These are phyloP conservation scores for Sialia sialis DNA, from an alignment of 2,113 vertebrate species.

Conservation along the genomic window DNA sequence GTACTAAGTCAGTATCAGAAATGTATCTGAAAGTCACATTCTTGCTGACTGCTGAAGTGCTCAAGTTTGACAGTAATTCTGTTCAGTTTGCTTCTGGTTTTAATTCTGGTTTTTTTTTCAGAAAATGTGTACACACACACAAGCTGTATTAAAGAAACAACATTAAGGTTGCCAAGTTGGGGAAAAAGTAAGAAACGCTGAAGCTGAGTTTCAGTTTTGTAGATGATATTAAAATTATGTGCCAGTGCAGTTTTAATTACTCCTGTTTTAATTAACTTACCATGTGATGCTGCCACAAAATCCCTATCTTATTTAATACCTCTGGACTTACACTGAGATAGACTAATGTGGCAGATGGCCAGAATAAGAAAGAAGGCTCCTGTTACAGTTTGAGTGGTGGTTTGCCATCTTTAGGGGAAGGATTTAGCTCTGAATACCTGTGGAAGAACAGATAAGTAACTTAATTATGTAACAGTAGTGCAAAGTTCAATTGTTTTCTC, in stretches of 20 bases:
- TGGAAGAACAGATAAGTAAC: background rate
- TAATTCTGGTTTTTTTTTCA: background rate
- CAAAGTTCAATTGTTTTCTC: background rate
- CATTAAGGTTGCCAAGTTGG: background rate
- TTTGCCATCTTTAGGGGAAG: background rate
- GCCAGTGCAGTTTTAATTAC: background rate
- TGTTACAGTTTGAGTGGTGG: background rate
- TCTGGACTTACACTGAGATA: background rate
- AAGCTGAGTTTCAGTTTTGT: background rate
- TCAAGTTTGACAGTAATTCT: background rate
- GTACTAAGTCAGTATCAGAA: background rate
- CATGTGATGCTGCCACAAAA: background rate
- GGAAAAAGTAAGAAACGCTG: background rate
- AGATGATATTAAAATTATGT: background rate
- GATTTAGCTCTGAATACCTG: background rate
- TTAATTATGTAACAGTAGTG: background rate
- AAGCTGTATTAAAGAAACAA: background rate
- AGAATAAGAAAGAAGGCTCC: background rate
- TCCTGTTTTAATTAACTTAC: background rate
- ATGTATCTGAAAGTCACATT: background rate
- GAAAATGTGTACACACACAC: accelerated
- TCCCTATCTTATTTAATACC: background rate
- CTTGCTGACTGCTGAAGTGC: background rate
- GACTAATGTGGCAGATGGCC: background rate
- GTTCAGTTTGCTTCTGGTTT: background rate